A percentile compares a stretch with the other conserved stretches of the same genome.
These are phyloP conservation scores for Gorsachius magnificus DNA, from an alignment of 2,797 vertebrate genomes.

Conservation along the genomic window DNA sequence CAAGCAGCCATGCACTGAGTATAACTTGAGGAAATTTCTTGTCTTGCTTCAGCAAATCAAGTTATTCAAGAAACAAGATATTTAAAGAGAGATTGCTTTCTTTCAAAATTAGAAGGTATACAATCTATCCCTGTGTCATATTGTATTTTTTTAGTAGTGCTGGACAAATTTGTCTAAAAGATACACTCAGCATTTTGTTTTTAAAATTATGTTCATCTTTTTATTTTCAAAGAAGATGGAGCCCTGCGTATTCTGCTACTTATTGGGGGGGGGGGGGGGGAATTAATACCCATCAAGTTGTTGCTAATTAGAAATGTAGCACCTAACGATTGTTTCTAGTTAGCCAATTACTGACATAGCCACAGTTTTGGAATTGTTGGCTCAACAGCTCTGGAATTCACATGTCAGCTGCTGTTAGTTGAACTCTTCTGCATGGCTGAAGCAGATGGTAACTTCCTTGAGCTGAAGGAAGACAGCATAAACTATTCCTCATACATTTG, in stretches of 20 bases:
- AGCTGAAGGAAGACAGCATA: slow-evolving; percentile 29
- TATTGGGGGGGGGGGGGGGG: not conserved
- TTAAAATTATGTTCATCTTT: not conserved
- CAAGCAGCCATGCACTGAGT: not conserved
- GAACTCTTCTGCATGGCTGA: not conserved
- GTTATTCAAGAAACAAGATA: not conserved
- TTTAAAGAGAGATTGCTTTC: not conserved
- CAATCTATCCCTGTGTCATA: not conserved
- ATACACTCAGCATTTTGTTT: not conserved
- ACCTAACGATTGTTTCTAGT: not conserved
- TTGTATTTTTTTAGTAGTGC: not conserved
- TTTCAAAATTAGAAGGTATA: not conserved
- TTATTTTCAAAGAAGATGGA: not conserved
- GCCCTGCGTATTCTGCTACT: not conserved
- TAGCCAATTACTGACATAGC: not conserved
- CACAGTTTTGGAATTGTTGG: not conserved
- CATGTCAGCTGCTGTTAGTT: not conserved
- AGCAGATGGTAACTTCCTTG: slow-evolving; percentile 38
- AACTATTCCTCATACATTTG: not conserved
- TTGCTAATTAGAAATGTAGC: accelerated
- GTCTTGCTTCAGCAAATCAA: not conserved
- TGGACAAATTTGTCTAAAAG: not conserved
- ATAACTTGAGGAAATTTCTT: not conserved
- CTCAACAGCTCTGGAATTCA: not conserved
- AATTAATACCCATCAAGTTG: not conserved